Conservation (phyloP, 2,888 invertebrate genomes). For the Caenorhabditis sp. region DNA sequence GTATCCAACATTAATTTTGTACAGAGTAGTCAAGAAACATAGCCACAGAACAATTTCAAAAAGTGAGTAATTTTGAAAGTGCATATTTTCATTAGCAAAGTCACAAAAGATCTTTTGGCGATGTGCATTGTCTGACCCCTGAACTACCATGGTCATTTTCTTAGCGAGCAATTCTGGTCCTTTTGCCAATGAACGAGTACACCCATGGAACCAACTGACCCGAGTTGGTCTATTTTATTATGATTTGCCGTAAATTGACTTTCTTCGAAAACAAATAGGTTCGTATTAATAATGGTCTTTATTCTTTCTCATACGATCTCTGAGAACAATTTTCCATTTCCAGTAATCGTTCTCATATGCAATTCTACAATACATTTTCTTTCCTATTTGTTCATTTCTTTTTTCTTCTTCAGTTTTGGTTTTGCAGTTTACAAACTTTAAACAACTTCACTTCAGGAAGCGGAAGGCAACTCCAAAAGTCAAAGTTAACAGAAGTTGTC, state of each 20-base stretch:
- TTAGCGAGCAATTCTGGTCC: conserved; percentile 1
- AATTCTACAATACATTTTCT: neutral
- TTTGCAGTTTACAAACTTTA: neutral
- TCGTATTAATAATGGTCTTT: neutral
- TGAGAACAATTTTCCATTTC: neutral
- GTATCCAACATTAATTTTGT: no score
- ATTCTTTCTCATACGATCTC: neutral
- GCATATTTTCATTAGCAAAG: conserved; percentile 42
- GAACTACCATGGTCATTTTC: conserved; percentile 3
- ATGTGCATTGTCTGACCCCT: no score
- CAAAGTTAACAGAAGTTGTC: conserved; percentile 5
- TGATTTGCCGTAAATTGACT: conserved; percentile 2
- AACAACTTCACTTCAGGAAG: conserved; percentile 12
- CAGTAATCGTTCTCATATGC: no score
- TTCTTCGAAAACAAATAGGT: neutral
- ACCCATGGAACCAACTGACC: no score
- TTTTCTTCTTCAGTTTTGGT: neutral
- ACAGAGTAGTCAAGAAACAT: neutral
- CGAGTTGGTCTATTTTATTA: conserved; percentile 8
- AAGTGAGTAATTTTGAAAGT: conserved; percentile 8
- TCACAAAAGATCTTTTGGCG: no score
- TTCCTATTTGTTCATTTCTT: neutral
- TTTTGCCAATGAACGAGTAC: no score
- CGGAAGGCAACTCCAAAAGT: conserved; percentile 23
- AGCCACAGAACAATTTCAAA: neutral